Evolutionary conservation across 2,113 vertebrate species (phyloP).

Genomic region (Osmerus mordax): DNA sequence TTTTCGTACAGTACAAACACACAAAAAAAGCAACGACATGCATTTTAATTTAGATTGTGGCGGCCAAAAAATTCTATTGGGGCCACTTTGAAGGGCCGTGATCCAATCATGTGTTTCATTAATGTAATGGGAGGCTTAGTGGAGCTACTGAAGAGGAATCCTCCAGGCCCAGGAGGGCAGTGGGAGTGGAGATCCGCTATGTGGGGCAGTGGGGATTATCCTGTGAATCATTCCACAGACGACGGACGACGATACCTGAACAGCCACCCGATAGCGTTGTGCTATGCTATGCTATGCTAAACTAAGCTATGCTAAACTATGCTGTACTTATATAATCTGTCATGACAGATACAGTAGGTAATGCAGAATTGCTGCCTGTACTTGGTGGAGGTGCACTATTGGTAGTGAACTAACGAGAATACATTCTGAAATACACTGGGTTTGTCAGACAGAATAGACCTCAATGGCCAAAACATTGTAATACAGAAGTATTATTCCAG

Average conservation of each 20-base stretch:
- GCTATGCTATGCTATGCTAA: not conserved
- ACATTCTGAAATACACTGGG: too few relatives aligned
- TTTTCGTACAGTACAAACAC: too few relatives aligned
- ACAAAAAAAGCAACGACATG: too few relatives aligned
- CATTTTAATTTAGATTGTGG: too few relatives aligned
- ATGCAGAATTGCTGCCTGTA: too few relatives aligned
- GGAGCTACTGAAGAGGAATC: not conserved
- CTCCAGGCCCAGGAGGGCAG: not conserved
- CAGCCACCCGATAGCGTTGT: not conserved
- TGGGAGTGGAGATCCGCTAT: not conserved
- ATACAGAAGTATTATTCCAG: too few relatives aligned
- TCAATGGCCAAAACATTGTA: too few relatives aligned
- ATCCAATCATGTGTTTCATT: not conserved
- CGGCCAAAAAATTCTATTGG: too few relatives aligned
- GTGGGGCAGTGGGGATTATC: slow-evolving; percentile 1
- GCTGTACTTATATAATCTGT: not conserved
- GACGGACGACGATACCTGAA: not conserved
- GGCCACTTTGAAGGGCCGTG: not conserved
- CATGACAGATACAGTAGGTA: too few relatives aligned
- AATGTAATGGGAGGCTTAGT: not conserved
- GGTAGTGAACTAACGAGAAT: too few relatives aligned
- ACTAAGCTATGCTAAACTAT: not conserved
- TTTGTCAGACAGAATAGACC: too few relatives aligned
- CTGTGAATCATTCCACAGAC: not conserved
- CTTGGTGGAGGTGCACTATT: too few relatives aligned